phyloP scores from a whole-genome alignment of 2,797 vertebrate genomes.

The Leptodactylus fallax region DNA sequence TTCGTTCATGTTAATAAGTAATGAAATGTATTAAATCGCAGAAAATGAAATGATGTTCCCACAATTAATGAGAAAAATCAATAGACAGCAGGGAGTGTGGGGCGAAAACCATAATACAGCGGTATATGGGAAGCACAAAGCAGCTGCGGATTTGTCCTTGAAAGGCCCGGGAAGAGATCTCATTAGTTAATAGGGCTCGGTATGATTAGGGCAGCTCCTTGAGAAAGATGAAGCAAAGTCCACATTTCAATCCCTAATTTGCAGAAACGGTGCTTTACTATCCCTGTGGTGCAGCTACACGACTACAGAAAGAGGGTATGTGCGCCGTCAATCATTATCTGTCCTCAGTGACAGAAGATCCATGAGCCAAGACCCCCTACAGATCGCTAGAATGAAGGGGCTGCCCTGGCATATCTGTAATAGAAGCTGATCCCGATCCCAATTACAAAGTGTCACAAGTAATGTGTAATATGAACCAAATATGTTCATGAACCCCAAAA shows the following conservation, averaged over 20 bases:
- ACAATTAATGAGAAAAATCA: constrained; percentile 53
- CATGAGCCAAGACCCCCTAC: not conserved
- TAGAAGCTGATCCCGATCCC: not conserved
- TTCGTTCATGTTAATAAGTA: not conserved
- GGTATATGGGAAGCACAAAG: constrained; percentile 41
- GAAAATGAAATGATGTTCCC: constrained; percentile 43
- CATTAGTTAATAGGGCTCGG: constrained; percentile 23
- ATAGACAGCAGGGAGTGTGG: constrained; percentile 6
- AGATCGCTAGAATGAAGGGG: not conserved
- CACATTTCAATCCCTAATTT: constrained; percentile 12
- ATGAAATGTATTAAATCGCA: constrained; percentile 33
- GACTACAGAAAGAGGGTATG: not conserved
- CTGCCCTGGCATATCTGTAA: not conserved
- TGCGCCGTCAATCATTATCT: not conserved
- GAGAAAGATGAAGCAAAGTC: not conserved
- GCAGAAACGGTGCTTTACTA: not conserved
- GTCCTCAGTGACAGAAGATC: not conserved
- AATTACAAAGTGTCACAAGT: not conserved
- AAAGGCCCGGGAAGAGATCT: constrained; percentile 13
- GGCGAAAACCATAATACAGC: not conserved
- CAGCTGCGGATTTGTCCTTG: constrained; percentile 23
- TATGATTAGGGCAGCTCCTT: constrained; percentile 3
- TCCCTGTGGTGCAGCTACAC: not conserved
- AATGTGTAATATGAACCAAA: no score
- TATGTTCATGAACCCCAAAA: no score